phyloP scores from a whole-genome alignment of 1,140 invertebrate genomes.

The Pantala flavescens region DNA sequence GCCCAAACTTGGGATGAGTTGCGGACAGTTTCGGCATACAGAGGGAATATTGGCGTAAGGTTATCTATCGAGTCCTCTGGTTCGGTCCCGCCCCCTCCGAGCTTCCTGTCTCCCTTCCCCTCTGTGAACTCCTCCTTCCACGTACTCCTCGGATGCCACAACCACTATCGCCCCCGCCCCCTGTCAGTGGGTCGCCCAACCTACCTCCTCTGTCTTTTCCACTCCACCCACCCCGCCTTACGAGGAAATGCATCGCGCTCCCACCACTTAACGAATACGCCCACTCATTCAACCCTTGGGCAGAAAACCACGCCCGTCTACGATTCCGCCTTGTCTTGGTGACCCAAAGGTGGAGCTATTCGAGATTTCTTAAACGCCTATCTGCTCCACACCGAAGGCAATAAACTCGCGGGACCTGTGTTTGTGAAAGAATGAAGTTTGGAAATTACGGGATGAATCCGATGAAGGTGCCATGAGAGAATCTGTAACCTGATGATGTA shows the following conservation, averaged over 20 bases:
- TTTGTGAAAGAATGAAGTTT: too few relatives aligned
- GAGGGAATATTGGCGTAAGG: neutral
- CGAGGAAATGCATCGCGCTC: neutral
- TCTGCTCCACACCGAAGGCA: too few relatives aligned
- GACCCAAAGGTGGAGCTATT: neutral
- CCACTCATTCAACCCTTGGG: constrained; percentile 7
- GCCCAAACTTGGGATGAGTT: neutral
- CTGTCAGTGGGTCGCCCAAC: constrained; percentile 1
- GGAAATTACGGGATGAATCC: too few relatives aligned
- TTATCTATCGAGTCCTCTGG: neutral
- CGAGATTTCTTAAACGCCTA: neutral
- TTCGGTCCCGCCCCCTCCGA: neutral
- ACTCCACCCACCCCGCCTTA: neutral
- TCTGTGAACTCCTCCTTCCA: neutral
- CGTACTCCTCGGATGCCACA: neutral
- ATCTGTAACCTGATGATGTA: too few relatives aligned
- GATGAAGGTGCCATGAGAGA: too few relatives aligned
- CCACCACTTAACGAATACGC: neutral
- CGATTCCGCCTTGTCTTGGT: neutral
- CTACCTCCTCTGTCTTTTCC: neutral
- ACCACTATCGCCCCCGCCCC: neutral
- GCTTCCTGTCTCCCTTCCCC: neutral
- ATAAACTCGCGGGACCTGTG: too few relatives aligned
- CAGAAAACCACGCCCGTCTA: constrained; percentile 1
- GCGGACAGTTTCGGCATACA: neutral